These are phyloP conservation scores for Macrosiphum euphorbiae DNA, from an alignment of 2,888 invertebrate species.

Conservation along the genomic window DNA sequence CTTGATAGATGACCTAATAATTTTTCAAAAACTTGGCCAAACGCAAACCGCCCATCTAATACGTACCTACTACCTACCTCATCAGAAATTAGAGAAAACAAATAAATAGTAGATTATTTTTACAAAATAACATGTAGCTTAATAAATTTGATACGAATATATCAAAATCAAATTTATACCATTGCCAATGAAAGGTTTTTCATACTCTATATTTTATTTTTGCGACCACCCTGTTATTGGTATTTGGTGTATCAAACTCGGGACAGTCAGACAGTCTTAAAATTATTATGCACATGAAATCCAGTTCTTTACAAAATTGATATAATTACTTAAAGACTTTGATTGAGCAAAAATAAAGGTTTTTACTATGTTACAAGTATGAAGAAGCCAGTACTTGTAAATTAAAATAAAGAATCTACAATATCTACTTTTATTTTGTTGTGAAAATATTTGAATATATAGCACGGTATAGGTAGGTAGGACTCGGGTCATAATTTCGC, in stretches of 20 bases:
- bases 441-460: background rate
- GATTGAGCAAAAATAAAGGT: background rate
- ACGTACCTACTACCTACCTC: too few relatives aligned
- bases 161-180: background rate
- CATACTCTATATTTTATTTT: background rate
- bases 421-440: background rate
- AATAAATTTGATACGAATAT: background rate
- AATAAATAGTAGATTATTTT: background rate
- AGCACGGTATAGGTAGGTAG: background rate
- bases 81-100: background rate
- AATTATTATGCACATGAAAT: background rate
- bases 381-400: background rate
- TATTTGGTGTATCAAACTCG: background rate
- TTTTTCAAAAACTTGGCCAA: too few relatives aligned
- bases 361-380: background rate
- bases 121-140: background rate
- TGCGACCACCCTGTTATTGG: background rate
- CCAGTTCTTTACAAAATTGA: background rate
- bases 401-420: background rate
- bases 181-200: background rate
- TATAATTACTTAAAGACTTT: background rate
- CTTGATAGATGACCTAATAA: too few relatives aligned
- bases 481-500: too few relatives aligned
- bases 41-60: too few relatives aligned
- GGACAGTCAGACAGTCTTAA: background rate